Conservation (phyloP, 2,888 invertebrate genomes). For the Baronia brevicornis region DNA sequence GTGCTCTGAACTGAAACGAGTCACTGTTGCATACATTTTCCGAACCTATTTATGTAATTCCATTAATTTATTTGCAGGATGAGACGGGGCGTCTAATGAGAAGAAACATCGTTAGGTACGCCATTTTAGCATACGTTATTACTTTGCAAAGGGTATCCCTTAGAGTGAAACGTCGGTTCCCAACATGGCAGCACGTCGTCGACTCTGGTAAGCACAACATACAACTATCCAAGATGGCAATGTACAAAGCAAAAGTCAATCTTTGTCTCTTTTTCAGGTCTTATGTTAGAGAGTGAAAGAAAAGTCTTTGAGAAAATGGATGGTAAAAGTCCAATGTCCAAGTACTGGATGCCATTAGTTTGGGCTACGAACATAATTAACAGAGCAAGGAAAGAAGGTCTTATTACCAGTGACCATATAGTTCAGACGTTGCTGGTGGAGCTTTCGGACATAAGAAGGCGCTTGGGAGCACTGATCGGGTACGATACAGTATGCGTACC, state of each 20-base stretch:
- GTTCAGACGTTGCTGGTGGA: conserved; percentile 93
- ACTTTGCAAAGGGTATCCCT: conserved; percentile 91
- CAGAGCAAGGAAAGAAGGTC: conserved; percentile 87
- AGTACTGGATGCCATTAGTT: conserved; percentile 94
- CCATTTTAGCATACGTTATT: conserved; percentile 91
- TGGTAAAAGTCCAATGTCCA: conserved; percentile 90
- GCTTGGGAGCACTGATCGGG: conserved; percentile 89
- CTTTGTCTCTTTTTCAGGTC: conserved; percentile 70
- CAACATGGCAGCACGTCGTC: conserved; percentile 92
- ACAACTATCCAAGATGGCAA: conserved; percentile 18
- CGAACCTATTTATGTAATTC: background rate
- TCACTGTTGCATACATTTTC: conserved; percentile 1
- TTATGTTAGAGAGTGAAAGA: conserved; percentile 93
- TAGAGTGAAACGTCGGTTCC: conserved; percentile 91
- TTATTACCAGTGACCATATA: conserved; percentile 92
- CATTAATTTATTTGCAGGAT: conserved; percentile 74
- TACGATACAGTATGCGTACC: conserved; percentile 95
- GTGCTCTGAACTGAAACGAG: too few species aligned
- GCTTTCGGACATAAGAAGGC: conserved; percentile 89
- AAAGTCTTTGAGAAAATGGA: conserved; percentile 94
- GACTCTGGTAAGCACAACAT: conserved; percentile 82
- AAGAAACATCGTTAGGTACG: conserved; percentile 91
- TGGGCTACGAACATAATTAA: conserved; percentile 96
- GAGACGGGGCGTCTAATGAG: conserved; percentile 92
- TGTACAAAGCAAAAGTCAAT: conserved; percentile 5